phyloP scores from a whole-genome alignment of 1,140 invertebrate species.

The Aphelenchoides fujianensis region DNA sequence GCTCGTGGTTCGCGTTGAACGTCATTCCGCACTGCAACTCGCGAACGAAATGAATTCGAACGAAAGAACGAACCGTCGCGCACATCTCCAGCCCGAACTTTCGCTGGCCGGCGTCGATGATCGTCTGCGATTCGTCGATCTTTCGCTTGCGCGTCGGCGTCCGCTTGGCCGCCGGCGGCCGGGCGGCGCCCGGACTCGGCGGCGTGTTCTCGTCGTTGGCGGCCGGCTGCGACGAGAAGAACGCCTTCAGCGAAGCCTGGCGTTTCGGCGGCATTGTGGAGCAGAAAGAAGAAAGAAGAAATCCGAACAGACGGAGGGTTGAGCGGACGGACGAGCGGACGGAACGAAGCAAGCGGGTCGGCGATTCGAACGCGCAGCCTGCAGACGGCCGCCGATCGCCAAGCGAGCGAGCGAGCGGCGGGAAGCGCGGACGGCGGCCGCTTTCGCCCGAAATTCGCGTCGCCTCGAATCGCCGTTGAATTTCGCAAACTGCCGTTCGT shows the following conservation, averaged over 20 bases:
- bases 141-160: background rate
- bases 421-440: background rate
- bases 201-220: background rate
- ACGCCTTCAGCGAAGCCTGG: background rate
- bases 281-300: too few species aligned
- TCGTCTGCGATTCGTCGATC: slow-evolving; percentile 24
- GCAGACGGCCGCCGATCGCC: too few species aligned
- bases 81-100: slow-evolving; percentile 42
- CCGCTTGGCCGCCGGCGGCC: background rate
- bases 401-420: too few species aligned
- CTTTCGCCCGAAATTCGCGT: too few species aligned
- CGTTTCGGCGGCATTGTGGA: background rate
- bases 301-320: too few species aligned
- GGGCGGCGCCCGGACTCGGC: background rate
- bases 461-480: too few species aligned
- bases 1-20: slow-evolving; percentile 36
- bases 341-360: too few species aligned
- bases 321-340: too few species aligned
- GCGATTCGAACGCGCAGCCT: too few species aligned
- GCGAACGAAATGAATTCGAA: slow-evolving; percentile 19
- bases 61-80: slow-evolving; percentile 24
- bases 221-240: background rate
- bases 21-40: slow-evolving; percentile 50
- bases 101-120: slow-evolving; percentile 46
- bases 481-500: too few species aligned